Evolutionary conservation across 2,888 invertebrate genomes (phyloP).

Genomic region (Quadroppia sp.): DNA sequence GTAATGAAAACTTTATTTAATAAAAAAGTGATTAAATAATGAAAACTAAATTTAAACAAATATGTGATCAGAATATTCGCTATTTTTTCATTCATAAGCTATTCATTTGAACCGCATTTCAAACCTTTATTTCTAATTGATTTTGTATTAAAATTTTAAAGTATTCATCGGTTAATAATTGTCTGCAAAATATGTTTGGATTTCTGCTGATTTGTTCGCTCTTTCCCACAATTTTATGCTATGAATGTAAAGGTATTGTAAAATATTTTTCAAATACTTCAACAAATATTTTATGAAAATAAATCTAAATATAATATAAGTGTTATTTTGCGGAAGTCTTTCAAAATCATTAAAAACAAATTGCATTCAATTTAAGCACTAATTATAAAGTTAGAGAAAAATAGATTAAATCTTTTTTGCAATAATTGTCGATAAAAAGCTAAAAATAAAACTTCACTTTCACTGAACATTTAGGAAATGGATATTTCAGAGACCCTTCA

Average conservation of each 20-base stretch:
- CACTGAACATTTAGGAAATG: constrained; percentile 12
- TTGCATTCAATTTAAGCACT: background rate
- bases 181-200: background rate
- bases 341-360: no score
- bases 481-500: constrained; percentile 25
- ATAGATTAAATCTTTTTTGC: no score
- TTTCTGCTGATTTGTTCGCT: constrained; percentile 6
- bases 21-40: no score
- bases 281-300: background rate
- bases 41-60: no score
- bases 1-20: no score
- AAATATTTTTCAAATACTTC: background rate
- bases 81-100: no score
- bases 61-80: no score
- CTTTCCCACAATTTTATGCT: background rate
- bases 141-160: no score
- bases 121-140: no score
- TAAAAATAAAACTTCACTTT: background rate
- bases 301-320: no score
- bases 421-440: background rate
- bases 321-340: no score
- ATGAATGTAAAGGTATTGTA: constrained; percentile 30
- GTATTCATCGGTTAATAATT: background rate
- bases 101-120: no score
- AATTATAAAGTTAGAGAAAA: background rate